phyloP scores from a whole-genome alignment of 2,113 vertebrate species.

The Rallus limicola region DNA sequence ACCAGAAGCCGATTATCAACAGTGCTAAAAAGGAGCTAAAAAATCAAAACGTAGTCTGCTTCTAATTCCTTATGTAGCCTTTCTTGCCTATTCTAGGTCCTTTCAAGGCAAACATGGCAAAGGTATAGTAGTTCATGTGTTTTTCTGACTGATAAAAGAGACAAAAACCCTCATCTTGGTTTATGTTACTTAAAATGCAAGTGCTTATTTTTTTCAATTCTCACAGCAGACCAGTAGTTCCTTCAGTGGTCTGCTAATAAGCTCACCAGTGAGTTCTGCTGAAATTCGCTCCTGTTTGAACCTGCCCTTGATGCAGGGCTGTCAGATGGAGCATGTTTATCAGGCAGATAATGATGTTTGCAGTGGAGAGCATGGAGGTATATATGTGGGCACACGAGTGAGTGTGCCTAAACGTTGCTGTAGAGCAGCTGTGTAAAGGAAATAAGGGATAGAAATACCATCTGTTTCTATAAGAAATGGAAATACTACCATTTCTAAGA shows the following conservation, averaged over 20 bases:
- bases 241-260: constrained; percentile 53
- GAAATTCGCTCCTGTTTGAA: constrained; percentile 48
- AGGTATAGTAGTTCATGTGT: constrained; percentile 31
- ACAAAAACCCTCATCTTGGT: constrained; percentile 4
- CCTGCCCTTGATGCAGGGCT: constrained; percentile 41
- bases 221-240: constrained; percentile 48
- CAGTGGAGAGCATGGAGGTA: neutral
- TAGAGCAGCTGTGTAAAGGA: neutral
- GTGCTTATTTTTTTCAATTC: constrained; percentile 61
- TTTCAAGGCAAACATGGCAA: neutral
- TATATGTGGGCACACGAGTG: neutral
- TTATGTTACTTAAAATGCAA: constrained; percentile 66
- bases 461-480: neutral
- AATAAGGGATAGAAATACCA: neutral
- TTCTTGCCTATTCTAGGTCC: neutral
- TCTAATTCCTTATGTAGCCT: constrained; percentile 14
- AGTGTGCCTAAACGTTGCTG: neutral
- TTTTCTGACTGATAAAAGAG: constrained; percentile 55
- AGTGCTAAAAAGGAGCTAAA: constrained; percentile 18
- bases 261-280: constrained; percentile 60
- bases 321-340: constrained; percentile 27
- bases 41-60: constrained; percentile 15
- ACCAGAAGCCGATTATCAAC: constrained; percentile 46
- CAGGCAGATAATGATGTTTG: constrained; percentile 55
- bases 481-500: neutral